Base-by-base conservation (phyloP, 2,113 vertebrate genomes). In the Leucopternis melanops region DNA sequence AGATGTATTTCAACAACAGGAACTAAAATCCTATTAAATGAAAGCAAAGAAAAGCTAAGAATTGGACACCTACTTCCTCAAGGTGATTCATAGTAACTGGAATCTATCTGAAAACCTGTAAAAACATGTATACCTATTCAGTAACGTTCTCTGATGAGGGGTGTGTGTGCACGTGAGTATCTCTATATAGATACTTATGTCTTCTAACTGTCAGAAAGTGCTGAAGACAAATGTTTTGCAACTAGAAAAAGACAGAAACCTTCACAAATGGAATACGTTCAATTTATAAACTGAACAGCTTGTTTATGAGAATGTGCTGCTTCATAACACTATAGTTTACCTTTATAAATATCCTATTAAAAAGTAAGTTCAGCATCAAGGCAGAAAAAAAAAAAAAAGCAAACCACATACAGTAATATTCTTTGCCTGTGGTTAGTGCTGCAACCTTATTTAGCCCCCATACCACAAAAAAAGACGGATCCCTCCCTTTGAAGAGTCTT, bases 131-230 rank as follows among this genome's bases (percentile, higher is more conserved):
- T 65, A 75, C 23, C 47, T 66, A 62, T 54, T 40, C 36, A 61
- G 25, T 17, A 57, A 71, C 7, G 14, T 57, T 75, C 62, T 79
- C 47, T 63, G 38, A 71, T 22, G 34, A 17, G 21, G 8, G 5
- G 20, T 16, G 8, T 21, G 18, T 2, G 2, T 8, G 14, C 17
- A 29, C 0, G 0, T 81, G 16, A 70, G 15, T 44, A 44, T 12
- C 25, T 62, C 59, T 71, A 2, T 11, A 72, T 4, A 58, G 42
- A 67, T 50, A 62, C 5, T 29, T 36, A 7, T 2, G 7, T 31
- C 29, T 66, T 72, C 69, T 81, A 29, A 52, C 9, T 29, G 4
- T 47, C 70, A 85, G 21, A 62, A 75, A 52, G 21, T 31, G 23
- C 34, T 66, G 57, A 29, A 38, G 47, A 62, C 20, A 66, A 79